phyloP scores from a whole-genome alignment of 2,888 invertebrate species.

The Molorchus minor region DNA sequence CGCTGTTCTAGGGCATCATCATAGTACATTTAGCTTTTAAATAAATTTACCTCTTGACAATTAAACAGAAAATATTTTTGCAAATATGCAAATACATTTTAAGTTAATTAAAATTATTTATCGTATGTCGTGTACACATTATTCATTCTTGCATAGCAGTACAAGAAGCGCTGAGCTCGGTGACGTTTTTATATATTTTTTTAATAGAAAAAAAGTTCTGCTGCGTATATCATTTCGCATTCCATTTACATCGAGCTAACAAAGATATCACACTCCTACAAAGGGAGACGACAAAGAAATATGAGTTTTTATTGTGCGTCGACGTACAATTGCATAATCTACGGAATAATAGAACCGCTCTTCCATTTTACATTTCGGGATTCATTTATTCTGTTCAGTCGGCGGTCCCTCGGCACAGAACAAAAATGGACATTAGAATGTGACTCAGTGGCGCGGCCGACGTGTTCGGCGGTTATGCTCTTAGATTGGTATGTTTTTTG shows the following conservation, averaged over 20 bases:
- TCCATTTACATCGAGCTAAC: constrained; percentile 52
- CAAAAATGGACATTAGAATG: constrained; percentile 44
- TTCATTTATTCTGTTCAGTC: constrained; percentile 58
- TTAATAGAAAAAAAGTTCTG: constrained; percentile 24
- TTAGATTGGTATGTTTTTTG: constrained; percentile 53
- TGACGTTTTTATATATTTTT: constrained; percentile 18
- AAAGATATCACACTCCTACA: constrained; percentile 59
- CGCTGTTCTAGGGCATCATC: no score
- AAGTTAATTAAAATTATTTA: constrained; percentile 41
- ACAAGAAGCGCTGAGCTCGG: constrained; percentile 29
- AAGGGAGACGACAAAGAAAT: constrained; percentile 58
- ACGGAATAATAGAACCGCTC: constrained; percentile 57
- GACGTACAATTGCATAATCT: constrained; percentile 62
- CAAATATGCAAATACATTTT: constrained; percentile 42
- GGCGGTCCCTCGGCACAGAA: constrained; percentile 40
- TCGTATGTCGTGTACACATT: constrained; percentile 27
- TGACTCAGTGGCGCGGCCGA: constrained; percentile 26
- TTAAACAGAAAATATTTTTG: constrained; percentile 33
- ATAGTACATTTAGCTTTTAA: neutral
- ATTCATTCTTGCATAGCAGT: constrained; percentile 19
- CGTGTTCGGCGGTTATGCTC: constrained; percentile 38
- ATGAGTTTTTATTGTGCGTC: constrained; percentile 60
- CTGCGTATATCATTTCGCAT: constrained; percentile 42
- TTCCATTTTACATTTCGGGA: constrained; percentile 59
- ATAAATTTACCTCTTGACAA: constrained; percentile 31